Conservation (phyloP, 2,888 invertebrate species). For the Macrophya annulata region DNA sequence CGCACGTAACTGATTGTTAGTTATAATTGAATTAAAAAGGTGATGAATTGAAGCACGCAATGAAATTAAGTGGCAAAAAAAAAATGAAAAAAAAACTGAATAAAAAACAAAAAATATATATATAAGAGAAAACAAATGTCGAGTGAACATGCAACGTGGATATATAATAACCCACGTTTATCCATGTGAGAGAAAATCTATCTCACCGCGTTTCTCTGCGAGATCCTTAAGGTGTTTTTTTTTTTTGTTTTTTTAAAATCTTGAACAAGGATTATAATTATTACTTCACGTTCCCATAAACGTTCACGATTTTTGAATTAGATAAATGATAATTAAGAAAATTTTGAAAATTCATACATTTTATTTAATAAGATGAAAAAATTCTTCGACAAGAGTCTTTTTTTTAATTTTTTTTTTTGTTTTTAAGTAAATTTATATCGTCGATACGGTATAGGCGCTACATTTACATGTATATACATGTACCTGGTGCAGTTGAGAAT, state of each 20-base stretch:
- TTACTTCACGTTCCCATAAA: too few species aligned
- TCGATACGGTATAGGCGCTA: constrained; percentile 7
- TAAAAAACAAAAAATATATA: too few species aligned
- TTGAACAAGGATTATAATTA: too few species aligned
- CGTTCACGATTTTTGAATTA: not conserved
- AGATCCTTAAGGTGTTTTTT: not conserved
- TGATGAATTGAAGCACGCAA: constrained; percentile 35
- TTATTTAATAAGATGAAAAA: not conserved
- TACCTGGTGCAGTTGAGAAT: not conserved
- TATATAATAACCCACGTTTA: not conserved
- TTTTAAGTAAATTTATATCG: not conserved
- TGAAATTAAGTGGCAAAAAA: constrained; percentile 31
- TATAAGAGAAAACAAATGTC: constrained; percentile 1
- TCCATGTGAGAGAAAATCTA: not conserved
- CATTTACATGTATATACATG: not conserved
- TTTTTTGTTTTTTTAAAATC: not conserved
- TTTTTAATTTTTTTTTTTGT: too few species aligned
- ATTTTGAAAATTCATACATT: too few species aligned
- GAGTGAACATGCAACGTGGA: constrained; percentile 12
- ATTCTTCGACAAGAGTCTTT: too few species aligned
- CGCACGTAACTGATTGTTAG: not conserved
- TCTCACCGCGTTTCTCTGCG: not conserved
- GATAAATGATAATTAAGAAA: not conserved
- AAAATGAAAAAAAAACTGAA: not conserved
- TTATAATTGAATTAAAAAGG: constrained; percentile 37